Evolutionary conservation across 1,140 invertebrate genomes (phyloP).

Genomic region (Procambarus clarkii): DNA sequence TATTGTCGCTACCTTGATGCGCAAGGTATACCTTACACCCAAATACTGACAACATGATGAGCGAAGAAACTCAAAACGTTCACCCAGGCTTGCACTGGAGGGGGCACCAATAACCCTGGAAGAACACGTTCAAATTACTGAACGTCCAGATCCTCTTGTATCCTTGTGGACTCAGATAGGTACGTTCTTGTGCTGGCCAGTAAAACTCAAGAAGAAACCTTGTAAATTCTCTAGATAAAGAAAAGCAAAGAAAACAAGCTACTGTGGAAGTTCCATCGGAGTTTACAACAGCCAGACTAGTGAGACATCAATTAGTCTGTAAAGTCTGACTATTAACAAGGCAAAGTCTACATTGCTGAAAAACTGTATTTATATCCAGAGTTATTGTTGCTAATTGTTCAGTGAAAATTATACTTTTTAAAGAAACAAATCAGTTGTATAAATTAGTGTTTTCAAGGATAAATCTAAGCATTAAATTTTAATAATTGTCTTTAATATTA

Average conservation of each 20-base stretch:
- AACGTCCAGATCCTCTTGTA: not conserved
- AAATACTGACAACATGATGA: conserved; percentile 62
- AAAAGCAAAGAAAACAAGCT: not conserved
- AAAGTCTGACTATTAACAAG: not conserved
- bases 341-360: not conserved
- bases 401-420: not conserved
- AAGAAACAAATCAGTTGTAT: not conserved
- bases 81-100: not conserved
- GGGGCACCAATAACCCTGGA: not conserved
- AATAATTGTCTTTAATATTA: not conserved
- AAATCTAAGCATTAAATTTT: too few species aligned
- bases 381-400: too few species aligned
- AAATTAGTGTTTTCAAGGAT: not conserved
- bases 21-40: conserved; percentile 79
- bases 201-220: not conserved
- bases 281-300: not conserved
- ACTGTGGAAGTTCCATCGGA: not conserved
- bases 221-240: not conserved
- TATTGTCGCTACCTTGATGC: conserved; percentile 93
- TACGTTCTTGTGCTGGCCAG: conserved; percentile 25
- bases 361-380: too few species aligned
- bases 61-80: not conserved
- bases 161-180: not conserved
- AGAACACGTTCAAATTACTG: not conserved
- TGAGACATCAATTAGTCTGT: not conserved